A percentile compares a stretch with the other conserved stretches of the same genome.
Conservation (phyloP, 2,113 vertebrate genomes). For the Machaerirhynchus nigripectus region DNA sequence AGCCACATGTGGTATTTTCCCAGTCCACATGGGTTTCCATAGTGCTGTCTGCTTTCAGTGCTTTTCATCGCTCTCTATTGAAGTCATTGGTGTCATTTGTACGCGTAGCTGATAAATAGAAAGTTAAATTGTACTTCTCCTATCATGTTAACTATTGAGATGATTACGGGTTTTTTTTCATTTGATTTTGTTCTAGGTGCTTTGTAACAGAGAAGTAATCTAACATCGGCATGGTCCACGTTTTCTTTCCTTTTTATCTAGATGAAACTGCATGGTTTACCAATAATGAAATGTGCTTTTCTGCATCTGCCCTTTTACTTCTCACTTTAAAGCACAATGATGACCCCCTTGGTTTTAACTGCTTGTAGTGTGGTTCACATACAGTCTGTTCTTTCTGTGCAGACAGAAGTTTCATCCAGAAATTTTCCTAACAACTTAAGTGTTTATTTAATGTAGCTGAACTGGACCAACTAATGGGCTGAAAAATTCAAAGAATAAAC, state of each 20-base stretch:
- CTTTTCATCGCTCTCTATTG: not conserved
- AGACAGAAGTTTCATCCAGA: not conserved
- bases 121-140: not conserved
- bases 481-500: not conserved
- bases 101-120: not conserved
- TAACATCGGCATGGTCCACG: not conserved
- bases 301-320: not conserved
- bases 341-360: not conserved
- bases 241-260: not conserved
- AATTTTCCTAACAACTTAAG: not conserved
- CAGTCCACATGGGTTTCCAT: not conserved
- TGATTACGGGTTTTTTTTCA: rapidly evolving
- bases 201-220: not conserved
- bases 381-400: not conserved
- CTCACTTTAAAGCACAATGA: not conserved
- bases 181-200: not conserved
- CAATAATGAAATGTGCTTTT: not conserved
- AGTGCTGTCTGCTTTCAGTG: not conserved
- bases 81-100: not conserved
- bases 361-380: not conserved
- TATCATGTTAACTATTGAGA: not conserved
- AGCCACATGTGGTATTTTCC: not conserved
- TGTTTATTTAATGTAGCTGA: not conserved
- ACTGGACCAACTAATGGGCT: not conserved
- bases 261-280: not conserved